phyloP scores from a whole-genome alignment of 2,888 invertebrate species.

The Tiliacea citrago region DNA sequence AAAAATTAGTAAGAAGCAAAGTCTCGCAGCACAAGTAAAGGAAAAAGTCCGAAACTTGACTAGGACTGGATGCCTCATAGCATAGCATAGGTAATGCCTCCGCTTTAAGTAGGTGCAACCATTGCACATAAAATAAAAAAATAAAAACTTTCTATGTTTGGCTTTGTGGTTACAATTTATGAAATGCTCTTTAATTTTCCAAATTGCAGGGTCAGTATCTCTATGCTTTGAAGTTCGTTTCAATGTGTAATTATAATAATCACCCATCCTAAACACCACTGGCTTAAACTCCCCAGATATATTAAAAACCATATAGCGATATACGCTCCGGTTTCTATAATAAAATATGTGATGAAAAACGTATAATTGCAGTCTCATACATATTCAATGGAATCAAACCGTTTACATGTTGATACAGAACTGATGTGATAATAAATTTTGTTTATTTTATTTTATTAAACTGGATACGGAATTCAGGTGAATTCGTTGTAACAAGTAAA shows the following conservation, averaged over 20 bases:
- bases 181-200: neutral
- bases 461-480: constrained; percentile 8
- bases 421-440: constrained; percentile 45
- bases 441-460: constrained; percentile 46
- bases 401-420: constrained; percentile 41
- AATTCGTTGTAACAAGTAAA: constrained; percentile 11
- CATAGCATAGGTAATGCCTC: neutral
- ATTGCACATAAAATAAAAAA: neutral
- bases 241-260: neutral
- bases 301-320: no score
- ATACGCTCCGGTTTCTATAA: neutral
- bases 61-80: neutral
- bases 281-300: no score
- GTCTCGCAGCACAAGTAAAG: no score
- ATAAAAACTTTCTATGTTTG: neutral
- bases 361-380: constrained; percentile 35
- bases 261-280: neutral
- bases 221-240: neutral
- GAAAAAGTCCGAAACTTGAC: neutral
- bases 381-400: constrained; percentile 46
- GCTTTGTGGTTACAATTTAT: neutral
- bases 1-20: no score
- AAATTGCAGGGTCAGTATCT: neutral
- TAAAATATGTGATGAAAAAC: constrained; percentile 14
- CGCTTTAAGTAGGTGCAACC: neutral